A percentile compares a stretch with the other conserved stretches of the same genome.
phyloP scores from a whole-genome alignment of 2,113 vertebrate genomes.

The Paracyprichromis sp. region DNA sequence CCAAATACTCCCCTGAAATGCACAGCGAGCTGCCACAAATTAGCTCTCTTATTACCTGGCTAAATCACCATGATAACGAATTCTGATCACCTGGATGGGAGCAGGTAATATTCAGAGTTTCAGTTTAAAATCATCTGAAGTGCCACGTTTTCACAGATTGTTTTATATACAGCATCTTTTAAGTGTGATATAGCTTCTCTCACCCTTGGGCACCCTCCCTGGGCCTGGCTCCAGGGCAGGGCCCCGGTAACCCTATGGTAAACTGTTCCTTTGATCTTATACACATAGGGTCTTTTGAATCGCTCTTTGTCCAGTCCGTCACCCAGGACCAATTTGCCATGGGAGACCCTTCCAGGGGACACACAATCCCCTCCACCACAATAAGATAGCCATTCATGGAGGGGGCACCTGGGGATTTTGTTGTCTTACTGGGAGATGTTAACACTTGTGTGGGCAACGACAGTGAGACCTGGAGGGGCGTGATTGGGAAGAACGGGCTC shows the following conservation, averaged over 20 bases:
- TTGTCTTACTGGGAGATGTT: not conserved
- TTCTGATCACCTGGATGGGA: not conserved
- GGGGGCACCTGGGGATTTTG: not conserved
- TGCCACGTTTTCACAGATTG: not conserved
- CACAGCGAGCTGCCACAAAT: not conserved
- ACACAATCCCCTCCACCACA: not conserved
- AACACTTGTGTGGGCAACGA: not conserved
- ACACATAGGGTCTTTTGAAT: not conserved
- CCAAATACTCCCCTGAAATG: not conserved
- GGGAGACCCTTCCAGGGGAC: not conserved
- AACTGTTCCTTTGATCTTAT: not conserved
- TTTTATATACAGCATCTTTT: not conserved
- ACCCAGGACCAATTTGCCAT: not conserved
- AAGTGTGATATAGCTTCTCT: not conserved
- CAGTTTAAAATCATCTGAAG: not conserved
- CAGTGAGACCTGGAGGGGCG: not conserved
- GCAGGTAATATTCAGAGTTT: not conserved
- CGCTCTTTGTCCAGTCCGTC: not conserved
- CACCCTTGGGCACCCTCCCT: not conserved
- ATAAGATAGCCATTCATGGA: not conserved
- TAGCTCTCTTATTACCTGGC: not conserved
- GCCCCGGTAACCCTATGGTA: not conserved
- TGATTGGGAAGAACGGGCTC: not conserved
- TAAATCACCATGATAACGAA: not conserved
- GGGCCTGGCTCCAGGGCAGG: not conserved